These are phyloP conservation scores for Syrista parreyssii DNA, from an alignment of 2,888 invertebrate genomes.

Conservation along the genomic window DNA sequence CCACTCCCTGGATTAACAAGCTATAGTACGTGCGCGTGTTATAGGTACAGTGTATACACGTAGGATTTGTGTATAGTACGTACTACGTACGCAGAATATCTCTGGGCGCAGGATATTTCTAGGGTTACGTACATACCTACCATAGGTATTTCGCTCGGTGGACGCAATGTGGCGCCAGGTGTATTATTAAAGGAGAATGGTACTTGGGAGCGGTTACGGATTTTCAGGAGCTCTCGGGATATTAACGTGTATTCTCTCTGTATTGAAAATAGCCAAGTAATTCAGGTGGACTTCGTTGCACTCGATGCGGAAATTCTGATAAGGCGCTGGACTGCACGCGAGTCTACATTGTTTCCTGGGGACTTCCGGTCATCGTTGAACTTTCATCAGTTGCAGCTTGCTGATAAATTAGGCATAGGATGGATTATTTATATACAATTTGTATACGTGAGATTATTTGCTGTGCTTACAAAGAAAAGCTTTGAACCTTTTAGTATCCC, in stretches of 20 bases:
- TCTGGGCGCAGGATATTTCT: neutral
- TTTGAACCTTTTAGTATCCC: neutral
- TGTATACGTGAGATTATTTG: too few species aligned
- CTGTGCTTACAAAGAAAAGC: neutral
- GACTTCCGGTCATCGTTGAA: neutral
- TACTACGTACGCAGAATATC: neutral
- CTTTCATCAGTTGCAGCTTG: neutral
- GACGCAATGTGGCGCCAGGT: neutral
- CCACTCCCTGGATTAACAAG: neutral
- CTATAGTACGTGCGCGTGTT: neutral
- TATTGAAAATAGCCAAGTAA: neutral
- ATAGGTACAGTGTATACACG: neutral
- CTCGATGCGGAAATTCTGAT: neutral
- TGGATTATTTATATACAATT: too few species aligned
- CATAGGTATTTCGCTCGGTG: neutral
- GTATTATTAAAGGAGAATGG: neutral
- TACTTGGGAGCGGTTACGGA: neutral
- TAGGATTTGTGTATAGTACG: neutral
- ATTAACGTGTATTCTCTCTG: neutral
- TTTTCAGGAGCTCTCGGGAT: neutral
- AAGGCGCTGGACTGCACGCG: neutral
- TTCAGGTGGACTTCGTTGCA: neutral
- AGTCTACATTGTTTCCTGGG: neutral
- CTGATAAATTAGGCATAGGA: neutral
- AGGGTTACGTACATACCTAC: neutral